Evolutionary conservation across 2,113 vertebrate genomes (phyloP).

Genomic region (Chloroceryle aenea): DNA sequence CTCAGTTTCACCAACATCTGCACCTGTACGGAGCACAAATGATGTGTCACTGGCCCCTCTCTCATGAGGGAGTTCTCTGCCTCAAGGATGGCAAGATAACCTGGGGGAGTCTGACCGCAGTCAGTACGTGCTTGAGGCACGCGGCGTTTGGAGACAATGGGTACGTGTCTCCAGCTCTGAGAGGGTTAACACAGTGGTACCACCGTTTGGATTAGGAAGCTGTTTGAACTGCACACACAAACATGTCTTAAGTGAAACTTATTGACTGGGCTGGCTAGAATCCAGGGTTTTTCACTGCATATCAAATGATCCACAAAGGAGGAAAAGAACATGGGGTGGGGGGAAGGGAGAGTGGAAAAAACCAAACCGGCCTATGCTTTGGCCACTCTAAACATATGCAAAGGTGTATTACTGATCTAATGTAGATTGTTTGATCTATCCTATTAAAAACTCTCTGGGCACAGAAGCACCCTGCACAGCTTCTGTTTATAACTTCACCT

Average conservation of each 20-base stretch:
- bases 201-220: slow-evolving; percentile 42
- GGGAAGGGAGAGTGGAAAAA: too few species aligned
- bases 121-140: rapidly evolving
- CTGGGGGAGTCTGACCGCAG: background rate
- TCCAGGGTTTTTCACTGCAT: background rate
- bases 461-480: background rate
- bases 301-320: background rate
- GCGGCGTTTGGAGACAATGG: background rate
- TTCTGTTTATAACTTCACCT: background rate
- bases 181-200: background rate
- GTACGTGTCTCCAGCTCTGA: background rate
- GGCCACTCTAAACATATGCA: background rate
- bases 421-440: background rate
- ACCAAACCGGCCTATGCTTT: background rate
- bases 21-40: rapidly evolving
- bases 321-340: background rate
- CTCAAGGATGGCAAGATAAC: background rate
- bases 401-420: background rate
- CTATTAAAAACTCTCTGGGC: background rate
- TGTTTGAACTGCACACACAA: slow-evolving; percentile 33
- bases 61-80: background rate
- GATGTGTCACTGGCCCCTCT: background rate
- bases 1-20: background rate
- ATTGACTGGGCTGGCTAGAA: slow-evolving; percentile 25
- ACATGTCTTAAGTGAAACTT: slow-evolving; percentile 30